Evolutionary conservation across 2,797 vertebrate species (phyloP), one percentile per base, ranked within the genome.

Genomic region (Sebastes goodei): DNA sequence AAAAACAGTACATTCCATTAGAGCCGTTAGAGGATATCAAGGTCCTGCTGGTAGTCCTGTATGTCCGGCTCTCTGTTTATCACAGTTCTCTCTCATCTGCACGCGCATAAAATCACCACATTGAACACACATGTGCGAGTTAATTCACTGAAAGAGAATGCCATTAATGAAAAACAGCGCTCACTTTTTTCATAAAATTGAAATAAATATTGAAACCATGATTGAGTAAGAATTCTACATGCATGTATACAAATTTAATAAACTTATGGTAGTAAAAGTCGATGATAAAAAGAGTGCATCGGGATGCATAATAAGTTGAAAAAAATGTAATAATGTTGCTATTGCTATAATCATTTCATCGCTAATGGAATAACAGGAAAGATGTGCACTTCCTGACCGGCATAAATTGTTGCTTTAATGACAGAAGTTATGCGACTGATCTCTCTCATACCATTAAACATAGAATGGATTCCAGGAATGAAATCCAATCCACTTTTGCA

Each of bases 121-220:
- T 76, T 85, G 70, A 76, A 86, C 81, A 77, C 81, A 81, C 70
- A 75, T 77, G 68, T 76, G 63, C 30, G 63, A 83, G 76, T 65
- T 86, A 23, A 71, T 78, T 81, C 27, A 62, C 33, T 38, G 17
- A 67, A 60, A 33, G 17, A 59, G 55, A 66, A 80, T 71, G 74
- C 21, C 23, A 72, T 71, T 80, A 81, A 91, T 86, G 71, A 74
- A 76, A 78, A 86, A 42, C 86, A 86, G 72, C 66, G 71, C 56
- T 65, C 11, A 9, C 21, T 52, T 62, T 69, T 23, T n/a, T 53
- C 0, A n/a, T 53, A 49, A 20, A 49, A 49, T 49, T 49, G 46
- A 49, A 49, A 20, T 49, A 49, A 49, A 49, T 49, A 46, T 49
- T 49, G 46, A 49, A 27, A 69, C 17, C 14, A 60, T 30, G 2